These are phyloP conservation scores for Plusia festucae DNA, from an alignment of 2,888 invertebrate species.

Conservation along the genomic window DNA sequence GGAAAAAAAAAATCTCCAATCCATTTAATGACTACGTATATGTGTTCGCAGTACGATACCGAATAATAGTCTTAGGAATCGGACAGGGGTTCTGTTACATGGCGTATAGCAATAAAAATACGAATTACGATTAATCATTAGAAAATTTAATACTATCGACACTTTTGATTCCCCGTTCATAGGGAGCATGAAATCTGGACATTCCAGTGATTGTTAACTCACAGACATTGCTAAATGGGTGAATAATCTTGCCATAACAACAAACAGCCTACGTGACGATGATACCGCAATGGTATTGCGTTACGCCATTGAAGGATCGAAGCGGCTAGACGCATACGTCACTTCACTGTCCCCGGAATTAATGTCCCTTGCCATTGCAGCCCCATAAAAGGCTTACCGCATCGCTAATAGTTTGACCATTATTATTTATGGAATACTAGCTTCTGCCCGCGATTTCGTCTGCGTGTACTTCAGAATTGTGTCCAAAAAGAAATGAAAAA, in stretches of 20 bases:
- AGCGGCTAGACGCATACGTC: conserved; percentile 84
- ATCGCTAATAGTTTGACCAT: conserved; percentile 69
- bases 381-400: conserved; percentile 67
- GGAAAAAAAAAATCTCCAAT: too few relatives aligned
- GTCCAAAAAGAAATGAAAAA: too few relatives aligned
- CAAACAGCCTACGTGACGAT: conserved; percentile 38
- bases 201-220: background rate
- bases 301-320: conserved; percentile 71
- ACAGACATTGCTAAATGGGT: background rate
- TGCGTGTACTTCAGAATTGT: too few relatives aligned
- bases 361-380: conserved; percentile 64
- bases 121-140: too few relatives aligned
- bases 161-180: too few relatives aligned
- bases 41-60: too few relatives aligned
- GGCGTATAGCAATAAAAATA: too few relatives aligned
- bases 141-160: too few relatives aligned
- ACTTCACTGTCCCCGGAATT: conserved; percentile 72
- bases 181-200: background rate
- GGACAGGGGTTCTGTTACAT: too few relatives aligned
- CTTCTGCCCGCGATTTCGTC: too few relatives aligned
- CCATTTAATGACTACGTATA: too few relatives aligned
- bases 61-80: too few relatives aligned
- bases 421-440: conserved; percentile 73
- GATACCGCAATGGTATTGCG: conserved; percentile 17
- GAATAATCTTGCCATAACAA: background rate